phyloP scores from a whole-genome alignment of 2,888 invertebrate species.

The Auanema sp. region DNA sequence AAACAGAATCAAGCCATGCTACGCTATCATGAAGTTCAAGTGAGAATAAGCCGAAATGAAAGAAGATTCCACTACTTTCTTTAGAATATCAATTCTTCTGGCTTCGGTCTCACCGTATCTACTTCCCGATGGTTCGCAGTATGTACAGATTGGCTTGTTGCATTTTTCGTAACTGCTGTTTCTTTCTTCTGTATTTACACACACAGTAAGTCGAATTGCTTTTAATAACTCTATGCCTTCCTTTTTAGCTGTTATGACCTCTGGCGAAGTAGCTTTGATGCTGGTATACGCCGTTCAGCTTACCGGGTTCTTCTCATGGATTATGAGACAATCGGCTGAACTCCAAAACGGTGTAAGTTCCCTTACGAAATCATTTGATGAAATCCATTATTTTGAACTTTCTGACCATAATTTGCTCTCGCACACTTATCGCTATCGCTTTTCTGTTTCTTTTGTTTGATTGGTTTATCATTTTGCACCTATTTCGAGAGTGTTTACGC shows the following conservation, averaged over 20 bases:
- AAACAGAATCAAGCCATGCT: slow-evolving; percentile 77
- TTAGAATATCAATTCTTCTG: slow-evolving; percentile 81
- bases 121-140: slow-evolving; percentile 90
- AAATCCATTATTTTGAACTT: too few species aligned
- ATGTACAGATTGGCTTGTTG: slow-evolving; percentile 85
- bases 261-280: slow-evolving; percentile 54
- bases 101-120: slow-evolving; percentile 87
- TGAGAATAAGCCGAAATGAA: slow-evolving; percentile 9
- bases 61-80: slow-evolving; percentile 20
- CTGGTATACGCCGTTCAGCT: slow-evolving; percentile 65
- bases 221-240: too few species aligned
- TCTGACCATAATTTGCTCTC: too few species aligned
- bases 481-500: too few species aligned
- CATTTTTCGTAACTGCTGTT: slow-evolving; percentile 81
- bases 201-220: slow-evolving; percentile 26
- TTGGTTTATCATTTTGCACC: too few species aligned
- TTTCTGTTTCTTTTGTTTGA: too few species aligned
- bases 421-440: too few species aligned
- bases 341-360: slow-evolving; percentile 68
- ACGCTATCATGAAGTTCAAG: slow-evolving; percentile 66
- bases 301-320: slow-evolving; percentile 85
- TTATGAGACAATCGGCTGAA: slow-evolving; percentile 85
- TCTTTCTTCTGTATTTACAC: slow-evolving; percentile 78
- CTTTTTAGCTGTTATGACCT: slow-evolving; percentile 27
- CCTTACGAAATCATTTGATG: not conserved